A percentile compares a stretch with the other conserved stretches of the same genome.
Conservation (phyloP, 2,797 vertebrate species). For the Caiman crocodilus region DNA sequence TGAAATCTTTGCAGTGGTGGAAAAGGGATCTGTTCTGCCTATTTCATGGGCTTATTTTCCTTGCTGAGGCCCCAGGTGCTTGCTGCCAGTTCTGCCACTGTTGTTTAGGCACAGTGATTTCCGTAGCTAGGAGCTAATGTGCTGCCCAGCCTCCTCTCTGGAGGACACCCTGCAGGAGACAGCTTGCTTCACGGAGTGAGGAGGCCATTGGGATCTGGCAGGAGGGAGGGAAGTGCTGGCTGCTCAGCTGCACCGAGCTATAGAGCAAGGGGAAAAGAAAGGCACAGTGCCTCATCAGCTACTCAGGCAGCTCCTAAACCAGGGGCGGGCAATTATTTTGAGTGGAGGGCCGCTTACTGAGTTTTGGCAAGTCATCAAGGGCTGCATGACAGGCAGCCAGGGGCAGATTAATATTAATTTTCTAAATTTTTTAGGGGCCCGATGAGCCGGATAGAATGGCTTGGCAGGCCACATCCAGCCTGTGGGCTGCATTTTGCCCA, state of each 20-base stretch:
- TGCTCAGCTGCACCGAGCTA: background rate
- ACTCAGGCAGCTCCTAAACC: background rate
- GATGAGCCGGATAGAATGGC: too few relatives aligned
- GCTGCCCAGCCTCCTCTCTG: background rate
- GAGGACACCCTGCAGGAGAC: background rate
- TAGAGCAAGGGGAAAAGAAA: accelerated
- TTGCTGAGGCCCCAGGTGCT: background rate
- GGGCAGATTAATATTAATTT: too few relatives aligned
- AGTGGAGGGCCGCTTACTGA: too few relatives aligned
- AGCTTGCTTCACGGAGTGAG: background rate
- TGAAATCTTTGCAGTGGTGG: background rate
- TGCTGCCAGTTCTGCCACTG: background rate
- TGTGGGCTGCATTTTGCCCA: too few relatives aligned
- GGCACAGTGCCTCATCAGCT: background rate
- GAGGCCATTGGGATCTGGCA: background rate
- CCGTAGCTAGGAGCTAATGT: conserved; percentile 1
- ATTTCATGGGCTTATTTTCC: conserved; percentile 3
- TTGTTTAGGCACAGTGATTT: background rate
- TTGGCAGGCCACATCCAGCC: too few relatives aligned
- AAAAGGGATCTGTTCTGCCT: background rate
- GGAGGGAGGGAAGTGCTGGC: background rate
- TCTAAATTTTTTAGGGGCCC: too few relatives aligned
- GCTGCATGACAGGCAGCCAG: too few relatives aligned
- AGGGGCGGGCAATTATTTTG: too few relatives aligned
- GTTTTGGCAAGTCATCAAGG: too few relatives aligned